Base-by-base conservation (phyloP, 2,797 vertebrate genomes). In the Enteromius afrohamiltoni region DNA sequence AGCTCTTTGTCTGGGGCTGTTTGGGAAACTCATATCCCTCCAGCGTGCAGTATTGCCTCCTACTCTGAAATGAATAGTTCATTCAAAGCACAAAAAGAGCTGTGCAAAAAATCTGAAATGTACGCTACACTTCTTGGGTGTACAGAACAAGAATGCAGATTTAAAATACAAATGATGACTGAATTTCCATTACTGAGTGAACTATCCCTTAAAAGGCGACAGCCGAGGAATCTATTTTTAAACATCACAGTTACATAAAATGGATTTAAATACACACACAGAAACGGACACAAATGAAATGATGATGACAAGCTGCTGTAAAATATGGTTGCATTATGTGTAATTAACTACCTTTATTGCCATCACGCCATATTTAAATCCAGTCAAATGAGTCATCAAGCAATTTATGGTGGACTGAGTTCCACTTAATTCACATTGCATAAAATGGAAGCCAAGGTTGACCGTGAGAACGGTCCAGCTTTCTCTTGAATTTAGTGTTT, bases 41-140 rank as follows among this genome's bases (percentile, higher is more conserved):
- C 37, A 19, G 42, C 40, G 67, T 85, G 73, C 78, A 14, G 80
- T 88, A 78, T 83, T 85, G n/a, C 55, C 49, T 47, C 26, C 16
- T 51, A 45, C 74, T 83, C 55, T 79, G 70, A 73, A 53, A 68
- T 16, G 3, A 83, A 55, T 79, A 80, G 77, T 78, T 86, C 68
- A 70, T 42, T 84, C 85, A 74, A 53, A 74, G 47, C 10, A n/a
- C 70, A 73, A 34, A 49, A 53, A 34, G 2, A 21, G 26, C 47
- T 53, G 29, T 53, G 17, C 21, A 74, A 74, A 51, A 31, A 21
- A 10, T 31, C 45, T 21, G 11, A 51, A 51, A 29, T 3, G 17
- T 6, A 49, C 10, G 29, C 3, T 29, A 8, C 26, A 29, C 3
- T 13, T 47, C 1, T 47, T 14, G n/a, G 68, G 42, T 47, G 26